phyloP scores from a whole-genome alignment of 53 echinoderm and acorn worm genomes.

The Mesocentrotus franciscanus region DNA sequence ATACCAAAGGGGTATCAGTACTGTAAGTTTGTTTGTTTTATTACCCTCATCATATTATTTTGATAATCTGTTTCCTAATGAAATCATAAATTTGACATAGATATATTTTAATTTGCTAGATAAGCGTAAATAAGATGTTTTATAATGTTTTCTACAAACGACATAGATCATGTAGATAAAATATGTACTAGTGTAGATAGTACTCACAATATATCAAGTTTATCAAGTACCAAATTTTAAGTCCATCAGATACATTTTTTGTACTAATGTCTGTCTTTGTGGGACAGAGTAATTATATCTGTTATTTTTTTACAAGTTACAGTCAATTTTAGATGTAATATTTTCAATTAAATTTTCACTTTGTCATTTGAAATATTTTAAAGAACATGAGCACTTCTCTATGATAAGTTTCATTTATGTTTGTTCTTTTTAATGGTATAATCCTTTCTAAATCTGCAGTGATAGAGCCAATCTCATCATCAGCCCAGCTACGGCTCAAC shows the following conservation, averaged over 20 bases:
- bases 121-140: too few species aligned
- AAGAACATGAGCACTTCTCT: neutral
- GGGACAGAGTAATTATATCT: neutral
- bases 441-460: constrained; percentile 68
- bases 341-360: neutral
- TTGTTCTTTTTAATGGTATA: neutral
- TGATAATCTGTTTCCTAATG: too few species aligned
- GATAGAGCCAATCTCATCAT: constrained; percentile 96
- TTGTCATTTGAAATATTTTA: neutral
- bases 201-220: too few species aligned
- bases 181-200: too few species aligned
- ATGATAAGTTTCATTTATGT: neutral
- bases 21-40: constrained; percentile 60
- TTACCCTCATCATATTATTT: neutral
- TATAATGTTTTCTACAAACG: too few species aligned
- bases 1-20: constrained; percentile 74
- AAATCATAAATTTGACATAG: too few species aligned
- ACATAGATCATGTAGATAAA: too few species aligned
- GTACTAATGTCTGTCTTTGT: neutral
- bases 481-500: constrained; percentile 93
- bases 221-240: too few species aligned
- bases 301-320: neutral
- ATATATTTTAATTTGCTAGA: too few species aligned
- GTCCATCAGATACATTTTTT: neutral
- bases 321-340: neutral